phyloP scores from a whole-genome alignment of 2,113 vertebrate species.

The Dipodomys spectabilis region DNA sequence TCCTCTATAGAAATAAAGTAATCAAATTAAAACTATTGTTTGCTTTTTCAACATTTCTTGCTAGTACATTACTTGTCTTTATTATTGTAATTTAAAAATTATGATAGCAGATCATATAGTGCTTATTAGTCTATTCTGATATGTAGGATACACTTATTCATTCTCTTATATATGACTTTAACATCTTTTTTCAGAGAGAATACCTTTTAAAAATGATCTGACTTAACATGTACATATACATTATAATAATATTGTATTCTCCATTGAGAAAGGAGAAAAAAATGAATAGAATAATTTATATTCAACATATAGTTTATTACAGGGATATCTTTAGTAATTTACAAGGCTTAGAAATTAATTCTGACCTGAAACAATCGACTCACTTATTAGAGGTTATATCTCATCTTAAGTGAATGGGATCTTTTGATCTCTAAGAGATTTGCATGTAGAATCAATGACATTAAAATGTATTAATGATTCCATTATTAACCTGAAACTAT shows the following conservation, averaged over 20 bases:
- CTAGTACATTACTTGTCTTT: neutral
- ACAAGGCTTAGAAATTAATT: conserved; percentile 52
- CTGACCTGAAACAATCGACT: conserved; percentile 13
- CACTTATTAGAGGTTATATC: neutral
- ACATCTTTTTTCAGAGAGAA: neutral
- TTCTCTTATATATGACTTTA: neutral
- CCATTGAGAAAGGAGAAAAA: neutral
- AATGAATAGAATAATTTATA: conserved; percentile 26
- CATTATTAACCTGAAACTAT: conserved; percentile 40
- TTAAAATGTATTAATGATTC: conserved; percentile 49
- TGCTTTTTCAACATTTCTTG: neutral
- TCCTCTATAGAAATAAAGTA: neutral
- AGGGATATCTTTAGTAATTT: neutral
- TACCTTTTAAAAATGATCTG: neutral
- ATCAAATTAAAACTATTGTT: neutral
- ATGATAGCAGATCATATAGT: neutral
- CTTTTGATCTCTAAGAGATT: conserved; percentile 5
- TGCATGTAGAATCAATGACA: neutral
- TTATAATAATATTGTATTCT: conserved; percentile 34
- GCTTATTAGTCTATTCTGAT: fast-evolving
- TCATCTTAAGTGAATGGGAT: conserved; percentile 9
- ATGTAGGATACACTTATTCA: neutral
- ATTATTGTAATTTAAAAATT: neutral
- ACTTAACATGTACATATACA: neutral
- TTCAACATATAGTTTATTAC: neutral